These are phyloP conservation scores for Forbesichthys papilliferus DNA, from an alignment of 2,113 vertebrate genomes.

Conservation along the genomic window DNA sequence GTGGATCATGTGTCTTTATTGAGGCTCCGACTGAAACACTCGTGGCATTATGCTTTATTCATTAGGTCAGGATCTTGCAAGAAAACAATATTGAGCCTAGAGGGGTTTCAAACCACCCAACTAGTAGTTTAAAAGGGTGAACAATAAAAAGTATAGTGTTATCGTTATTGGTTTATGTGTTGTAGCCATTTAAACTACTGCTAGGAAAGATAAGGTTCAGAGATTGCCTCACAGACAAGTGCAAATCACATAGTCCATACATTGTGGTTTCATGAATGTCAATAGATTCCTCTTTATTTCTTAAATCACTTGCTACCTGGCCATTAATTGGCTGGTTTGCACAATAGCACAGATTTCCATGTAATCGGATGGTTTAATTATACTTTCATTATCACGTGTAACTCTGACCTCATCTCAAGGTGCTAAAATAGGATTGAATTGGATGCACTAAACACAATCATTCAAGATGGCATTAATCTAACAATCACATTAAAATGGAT, in stretches of 20 bases:
- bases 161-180: neutral
- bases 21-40: slow-evolving; percentile 18
- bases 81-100: slow-evolving; percentile 6
- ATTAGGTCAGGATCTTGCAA: slow-evolving; percentile 34
- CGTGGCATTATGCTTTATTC: slow-evolving; percentile 46
- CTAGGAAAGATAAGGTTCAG: neutral
- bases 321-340: no score
- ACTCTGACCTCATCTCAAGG: no score
- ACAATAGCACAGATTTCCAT: no score
- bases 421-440: no score
- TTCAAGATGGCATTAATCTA: no score
- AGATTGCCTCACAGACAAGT: neutral
- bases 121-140: slow-evolving; percentile 22
- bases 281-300: neutral
- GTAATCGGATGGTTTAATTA: no score
- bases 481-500: no score
- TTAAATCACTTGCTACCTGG: neutral
- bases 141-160: slow-evolving; percentile 21
- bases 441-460: no score
- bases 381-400: no score
- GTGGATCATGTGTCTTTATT: slow-evolving; percentile 24
- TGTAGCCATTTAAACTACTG: neutral
- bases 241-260: neutral
- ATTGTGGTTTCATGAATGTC: neutral
- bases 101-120: slow-evolving; percentile 9